Evolutionary conservation across 2,888 invertebrate genomes (phyloP).

Genomic region (Lutraria lutraria): DNA sequence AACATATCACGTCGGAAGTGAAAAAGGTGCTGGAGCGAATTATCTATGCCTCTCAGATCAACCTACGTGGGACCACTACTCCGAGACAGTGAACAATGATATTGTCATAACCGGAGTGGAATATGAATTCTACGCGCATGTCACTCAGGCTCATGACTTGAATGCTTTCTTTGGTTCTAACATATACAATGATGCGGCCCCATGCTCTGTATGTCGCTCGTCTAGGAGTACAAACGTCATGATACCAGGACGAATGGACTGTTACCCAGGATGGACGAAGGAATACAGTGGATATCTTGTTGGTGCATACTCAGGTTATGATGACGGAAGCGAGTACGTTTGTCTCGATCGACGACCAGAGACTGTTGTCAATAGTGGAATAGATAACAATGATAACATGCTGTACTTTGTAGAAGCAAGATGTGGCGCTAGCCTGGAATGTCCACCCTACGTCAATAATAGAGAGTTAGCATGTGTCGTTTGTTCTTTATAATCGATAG

Average conservation of each 20-base stretch:
- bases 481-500: slow-evolving; percentile 43
- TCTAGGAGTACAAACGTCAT: slow-evolving; percentile 25
- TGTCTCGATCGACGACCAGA: slow-evolving; percentile 59
- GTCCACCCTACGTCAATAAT: slow-evolving; percentile 56
- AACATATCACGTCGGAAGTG: background rate
- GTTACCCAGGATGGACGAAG: slow-evolving; percentile 49
- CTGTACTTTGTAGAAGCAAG: slow-evolving; percentile 54
- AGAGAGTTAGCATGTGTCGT: slow-evolving; percentile 62
- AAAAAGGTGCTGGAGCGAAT: slow-evolving; percentile 28
- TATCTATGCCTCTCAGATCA: slow-evolving; percentile 36
- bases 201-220: slow-evolving; percentile 31
- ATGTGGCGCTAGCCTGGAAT: slow-evolving; percentile 53
- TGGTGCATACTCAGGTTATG: slow-evolving; percentile 23
- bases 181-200: slow-evolving; percentile 21
- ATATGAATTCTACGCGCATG: slow-evolving; percentile 22
- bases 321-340: slow-evolving; percentile 40
- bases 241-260: slow-evolving; percentile 48
- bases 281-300: slow-evolving; percentile 51
- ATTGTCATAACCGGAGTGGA: slow-evolving; percentile 36
- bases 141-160: slow-evolving; percentile 2
- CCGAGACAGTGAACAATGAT: slow-evolving; percentile 26
- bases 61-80: slow-evolving; percentile 42
- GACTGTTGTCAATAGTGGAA: slow-evolving; percentile 34
- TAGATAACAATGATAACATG: slow-evolving; percentile 35
- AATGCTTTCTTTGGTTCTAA: slow-evolving; percentile 33